Evolutionary conservation across 2,113 vertebrate species (phyloP), one percentile per base, ranked within the genome.

Genomic region (Onychorhynchus coronatus): DNA sequence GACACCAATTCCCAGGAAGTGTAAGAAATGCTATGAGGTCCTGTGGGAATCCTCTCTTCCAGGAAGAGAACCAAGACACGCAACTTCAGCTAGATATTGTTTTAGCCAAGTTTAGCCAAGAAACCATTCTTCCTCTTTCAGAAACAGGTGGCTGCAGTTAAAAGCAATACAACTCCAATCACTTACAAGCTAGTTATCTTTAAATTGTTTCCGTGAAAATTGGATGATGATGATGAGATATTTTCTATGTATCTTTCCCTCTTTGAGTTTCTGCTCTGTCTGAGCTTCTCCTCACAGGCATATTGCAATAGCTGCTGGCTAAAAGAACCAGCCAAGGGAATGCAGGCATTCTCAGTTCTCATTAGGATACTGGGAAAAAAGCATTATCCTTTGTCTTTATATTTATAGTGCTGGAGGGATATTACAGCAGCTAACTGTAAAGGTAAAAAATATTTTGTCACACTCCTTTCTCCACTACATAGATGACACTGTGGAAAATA

Each of bases 111-210:
- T 85, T 85, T 74, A 94, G 74, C 49, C 67, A 88, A 73, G 11
- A 83, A 49, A 23, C 8, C 24, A 31, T 83, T 85, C 70, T 31
- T 91, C 35, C 41, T 85, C 6, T 62, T 91, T 63, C 39, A 33
- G 53, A 88, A 96, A 93, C 88, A 94, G 93, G 93, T 93, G 81
- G 74, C 58, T 83, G 81, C 75, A 85, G 63, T 93, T 94, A 93
- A 94, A 95, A 79, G n/a, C 42, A 79, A 72, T 87, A 79, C 91
- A 92, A 89, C 61, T 66, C 66, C 53, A 89, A 93, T 95, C 56
- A 92, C 85, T 95, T 94, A 95, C 35, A 92, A 77, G 65, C 95
- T 93, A 92, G 85, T 94, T 96, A 94, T 95, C 42, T 91, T 95
- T 71, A 84, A 92, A 71, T 70, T 85, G 85, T 91, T 96, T 95